Evolutionary conservation across 2,797 vertebrate genomes (phyloP), one percentile per base, ranked within the genome.

Genomic region (Syncerus caffer): DNA sequence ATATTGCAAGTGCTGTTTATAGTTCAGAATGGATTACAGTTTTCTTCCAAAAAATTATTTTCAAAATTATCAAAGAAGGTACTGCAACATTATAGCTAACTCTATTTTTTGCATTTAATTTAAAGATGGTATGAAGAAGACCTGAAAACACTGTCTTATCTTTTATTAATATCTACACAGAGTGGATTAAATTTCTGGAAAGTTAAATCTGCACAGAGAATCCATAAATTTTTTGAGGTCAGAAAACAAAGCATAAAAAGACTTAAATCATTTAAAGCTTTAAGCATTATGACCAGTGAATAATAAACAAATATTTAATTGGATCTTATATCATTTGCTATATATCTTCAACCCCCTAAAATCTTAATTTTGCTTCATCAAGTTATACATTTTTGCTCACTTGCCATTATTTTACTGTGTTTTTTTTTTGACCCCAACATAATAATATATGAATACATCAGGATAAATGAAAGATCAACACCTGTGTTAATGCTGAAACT

Each of bases 101-200:
- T 58, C 3, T 51, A 23, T n/a, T 51, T 38, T 57, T 88, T 80
- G 42, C 3, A 93, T 67, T 95, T 64, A 85, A 89, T 58, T 88
- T 95, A 85, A 93, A 96, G 57, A 91, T 17, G 55, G 23, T 60
- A 10, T 97, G 74, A 96, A 95, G 2, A 87, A 76, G 50, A 79
- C 42, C 85, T 84, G 47, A 96, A 97, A 29, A 95, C 29, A 89
- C 21, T 19, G 45, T 71, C 29, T 67, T 94, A 96, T 45, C 3
- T 93, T 95, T 96, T 95, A 94, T 88, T 92, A 97, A 89, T 64
- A 91, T 96, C 57, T 89, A 92, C 23, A 85, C 1, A 94, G 38
- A 88, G 4, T 85, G 50, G 31, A 84, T 95, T 95, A 93, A 90
- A 95, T 74, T 83, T 93, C 45, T 88, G n/a, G 84, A 95, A 93